phyloP scores from a whole-genome alignment of 1,140 invertebrate species.

The Micrasema longulum region DNA sequence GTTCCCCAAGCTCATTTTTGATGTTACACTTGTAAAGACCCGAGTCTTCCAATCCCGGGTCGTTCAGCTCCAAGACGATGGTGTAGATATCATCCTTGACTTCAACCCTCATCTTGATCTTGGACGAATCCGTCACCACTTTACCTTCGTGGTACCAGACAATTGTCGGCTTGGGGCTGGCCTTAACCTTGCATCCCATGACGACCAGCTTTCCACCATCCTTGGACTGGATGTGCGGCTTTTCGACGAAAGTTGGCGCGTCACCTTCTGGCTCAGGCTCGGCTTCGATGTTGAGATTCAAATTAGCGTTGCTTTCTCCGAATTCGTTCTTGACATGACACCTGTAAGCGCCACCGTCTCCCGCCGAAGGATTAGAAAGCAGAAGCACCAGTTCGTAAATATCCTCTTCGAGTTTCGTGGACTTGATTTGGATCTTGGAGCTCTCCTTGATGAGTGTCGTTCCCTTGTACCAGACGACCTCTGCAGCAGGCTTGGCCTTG shows the following conservation, averaged over 20 bases:
- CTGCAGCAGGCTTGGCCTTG: constrained; percentile 91
- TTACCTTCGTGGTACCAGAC: constrained; percentile 91
- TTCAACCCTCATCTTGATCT: constrained; percentile 83
- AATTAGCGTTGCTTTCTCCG: constrained; percentile 97
- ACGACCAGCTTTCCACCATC: constrained; percentile 96
- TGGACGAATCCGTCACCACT: constrained; percentile 81
- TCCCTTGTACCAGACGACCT: constrained; percentile 91
- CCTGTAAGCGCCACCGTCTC: constrained; percentile 96
- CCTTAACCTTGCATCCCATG: constrained; percentile 96
- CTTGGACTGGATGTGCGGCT: constrained; percentile 93
- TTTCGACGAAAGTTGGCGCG: constrained; percentile 97
- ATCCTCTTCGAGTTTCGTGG: constrained; percentile 73
- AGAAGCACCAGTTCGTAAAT: constrained; percentile 87
- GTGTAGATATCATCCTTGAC: constrained; percentile 89
- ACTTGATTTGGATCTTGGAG: constrained; percentile 87
- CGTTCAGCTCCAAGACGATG: constrained; percentile 89
- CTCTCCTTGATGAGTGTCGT: constrained; percentile 86
- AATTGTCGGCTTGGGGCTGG: constrained; percentile 93
- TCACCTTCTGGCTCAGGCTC: constrained; percentile 92
- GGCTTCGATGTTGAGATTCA: constrained; percentile 97
- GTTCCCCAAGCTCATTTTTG: constrained; percentile 94
- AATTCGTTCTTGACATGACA: constrained; percentile 97
- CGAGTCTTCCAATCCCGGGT: constrained; percentile 94
- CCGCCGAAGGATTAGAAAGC: constrained; percentile 89
- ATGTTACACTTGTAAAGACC: constrained; percentile 98